Evolutionary conservation across 1,140 invertebrate species (phyloP), one percentile per base, ranked within the genome.

Genomic region (Propsilocerus akamusi): DNA sequence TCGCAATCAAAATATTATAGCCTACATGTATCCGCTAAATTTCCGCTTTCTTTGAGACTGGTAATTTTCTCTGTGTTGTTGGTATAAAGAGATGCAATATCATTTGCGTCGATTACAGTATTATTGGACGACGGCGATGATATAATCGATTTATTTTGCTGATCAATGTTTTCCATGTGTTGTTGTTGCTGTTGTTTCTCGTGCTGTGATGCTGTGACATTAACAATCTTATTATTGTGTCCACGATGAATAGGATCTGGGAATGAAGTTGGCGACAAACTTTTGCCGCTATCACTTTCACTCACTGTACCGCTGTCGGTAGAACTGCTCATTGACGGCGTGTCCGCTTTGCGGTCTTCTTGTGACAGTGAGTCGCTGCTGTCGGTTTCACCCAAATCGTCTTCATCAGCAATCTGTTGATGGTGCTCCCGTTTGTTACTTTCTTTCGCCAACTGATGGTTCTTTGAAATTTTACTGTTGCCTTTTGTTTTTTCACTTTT

Each of bases 371-470:
- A n/a, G 49, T 56, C 51, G 54, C 58, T 55, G 51, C 53, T 51
- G 56, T 54, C 49, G 61, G 58, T 30, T 52, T 55, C 48, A 62
- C 58, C 50, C 41, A 49, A 2, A 49, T 53, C 49, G 52, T 22
- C 56, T 61, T 49, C 47, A 37, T 47, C 32, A 25, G 25, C 49
- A 52, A 53, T 59, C 37, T 60, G 62, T 46, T 64, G 60, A 50
- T 58, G 53, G 34, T 48, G 62, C 47, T 59, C 68, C 7, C 59
- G 65, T 52, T 53, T 61, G 58, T 55, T 67, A 53, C 64, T 65
- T 56, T 63, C 63, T 52, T 58, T 60, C 55, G 59, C 60, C 52
- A 65, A 65, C 52, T 66, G 60, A 60, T 63, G 65, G 12, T 57
- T 57, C 59, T 63, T 66, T 54, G 65, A 59, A n/a, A n/a, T n/a